phyloP scores from a whole-genome alignment of 92 coral and sea anemone genomes.

The Parazoanthus swiftii region DNA sequence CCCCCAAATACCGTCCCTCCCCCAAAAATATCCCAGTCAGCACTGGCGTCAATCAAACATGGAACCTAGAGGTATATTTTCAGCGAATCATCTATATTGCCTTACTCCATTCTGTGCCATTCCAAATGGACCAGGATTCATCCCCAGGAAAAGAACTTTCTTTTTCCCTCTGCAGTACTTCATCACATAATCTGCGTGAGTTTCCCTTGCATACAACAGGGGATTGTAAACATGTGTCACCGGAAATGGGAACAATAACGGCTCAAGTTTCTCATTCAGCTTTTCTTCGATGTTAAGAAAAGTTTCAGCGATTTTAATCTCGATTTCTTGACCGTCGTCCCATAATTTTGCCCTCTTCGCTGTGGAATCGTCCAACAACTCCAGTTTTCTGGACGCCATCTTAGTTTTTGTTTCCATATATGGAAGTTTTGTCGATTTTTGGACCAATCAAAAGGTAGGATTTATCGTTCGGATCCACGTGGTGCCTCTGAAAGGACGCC shows the following conservation, averaged over 20 bases:
- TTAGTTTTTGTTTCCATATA: background rate
- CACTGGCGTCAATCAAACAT: background rate
- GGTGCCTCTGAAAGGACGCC: slow-evolving; percentile 3
- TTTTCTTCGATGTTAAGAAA: slow-evolving; percentile 56
- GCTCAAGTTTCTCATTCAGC: slow-evolving; percentile 46
- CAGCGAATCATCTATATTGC: background rate
- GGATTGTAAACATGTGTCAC: slow-evolving; percentile 79
- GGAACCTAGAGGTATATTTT: background rate
- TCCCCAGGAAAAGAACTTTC: slow-evolving; percentile 78
- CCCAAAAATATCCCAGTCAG: no score
- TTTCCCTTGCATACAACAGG: slow-evolving; percentile 63
- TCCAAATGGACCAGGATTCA: slow-evolving; percentile 96
- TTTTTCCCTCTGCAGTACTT: slow-evolving; percentile 70
- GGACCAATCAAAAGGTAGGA: slow-evolving; percentile 24
- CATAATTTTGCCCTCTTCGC: slow-evolving; percentile 30
- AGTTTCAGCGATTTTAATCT: slow-evolving; percentile 43
- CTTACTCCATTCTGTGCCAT: slow-evolving; percentile 95
- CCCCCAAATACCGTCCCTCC: no score
- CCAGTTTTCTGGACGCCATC: slow-evolving; percentile 23
- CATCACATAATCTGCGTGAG: slow-evolving; percentile 59
- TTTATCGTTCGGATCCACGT: slow-evolving; percentile 46
- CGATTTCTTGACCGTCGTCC: background rate
- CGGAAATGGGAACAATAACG: slow-evolving; percentile 51
- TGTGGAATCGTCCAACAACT: background rate
- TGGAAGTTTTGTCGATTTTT: background rate